Evolutionary conservation across 2,797 vertebrate genomes (phyloP), one percentile per base, ranked within the genome.

Genomic region (Sebastes matsubarae): DNA sequence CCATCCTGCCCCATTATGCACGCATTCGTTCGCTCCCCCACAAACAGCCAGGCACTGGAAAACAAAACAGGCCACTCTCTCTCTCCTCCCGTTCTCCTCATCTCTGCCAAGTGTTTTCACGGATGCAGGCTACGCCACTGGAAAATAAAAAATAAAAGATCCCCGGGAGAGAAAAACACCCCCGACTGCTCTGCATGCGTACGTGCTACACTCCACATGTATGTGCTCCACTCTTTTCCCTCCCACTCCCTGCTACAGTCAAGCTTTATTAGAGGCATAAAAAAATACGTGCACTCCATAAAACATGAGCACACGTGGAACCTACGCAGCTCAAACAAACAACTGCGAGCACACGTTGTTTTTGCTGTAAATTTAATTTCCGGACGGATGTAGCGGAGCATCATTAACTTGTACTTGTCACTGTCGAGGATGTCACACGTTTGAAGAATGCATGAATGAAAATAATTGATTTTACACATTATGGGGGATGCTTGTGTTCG

Each of bases 201-300:
- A 81, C 87, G 84, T 94, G 90, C 87, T 57, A 5, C 8, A 87
- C 63, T 88, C 86, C 89, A 85, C 89, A 89, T 85, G 88, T 77
- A 79, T 87, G 84, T 77, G 76, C 84, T 63, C 11, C 30, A 67
- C 58, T 65, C 32, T 29, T 20, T 7, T 12, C 65, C 68, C 46
- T 34, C 60, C 66, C 66, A 27, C 63, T 57, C 8, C 32, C 27
- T 7, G 38, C 38, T 42, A 22, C 30, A 77, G 67, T 30, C 30
- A 16, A n/a, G 75, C 63, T 87, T 76, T 76, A 85, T 82, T 67
- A 80, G 68, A 9, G 1, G 34, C 59, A 64, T 84, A 74, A 77
- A 82, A 71, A 81, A 64, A 67, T 64, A 72, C 71, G 11, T 59
- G 61, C 25, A 27, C 76, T 38, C 30, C 10, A 57, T n/a, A 57